Base-by-base conservation (phyloP, 1,140 invertebrate genomes). In the Trialeurodes vaporariorum region DNA sequence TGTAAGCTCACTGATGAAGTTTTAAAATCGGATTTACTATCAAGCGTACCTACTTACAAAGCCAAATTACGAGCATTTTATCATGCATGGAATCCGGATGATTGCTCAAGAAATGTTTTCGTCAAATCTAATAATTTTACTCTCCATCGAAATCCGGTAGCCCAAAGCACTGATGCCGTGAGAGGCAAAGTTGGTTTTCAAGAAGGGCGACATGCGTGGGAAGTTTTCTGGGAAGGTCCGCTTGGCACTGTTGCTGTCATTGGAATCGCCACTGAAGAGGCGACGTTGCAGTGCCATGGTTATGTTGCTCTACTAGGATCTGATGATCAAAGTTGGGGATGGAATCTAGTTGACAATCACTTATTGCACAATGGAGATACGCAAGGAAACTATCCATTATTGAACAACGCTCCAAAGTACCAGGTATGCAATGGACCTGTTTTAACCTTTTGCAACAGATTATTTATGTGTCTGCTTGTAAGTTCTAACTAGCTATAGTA, bases 191-290 rank as follows among this genome's bases (percentile, higher is more conserved):
- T 97, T 74, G 92, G 97, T 0, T 98, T 98, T 76, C 82, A 87
- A 70, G 86, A 88, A 76, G 97, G 96, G 5, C 84, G 96, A 71
- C 96, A 99, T 82, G 92, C 94, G 2, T 98, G 96, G 95, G 95
- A 98, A 82, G 90, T 99, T 0, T 94, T 96, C 77, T 99, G 96
- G 96, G 94, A 98, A 84, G 96, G 96, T 24, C 96, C 96, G 1
- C 79, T 99, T 40, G 96, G 94, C 1, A 97, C 94, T 21, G 94
- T 96, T 11, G 94, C 94, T 58, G 93, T 97, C 25, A 88, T 98
- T 73, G 94, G 96, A 34, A 90, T 99, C 72, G 93, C 95, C 26
- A 98, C 96, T 1, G 95, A 93, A 81, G 92, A 96, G 76, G 92
- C 95, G 23, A 85, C 91, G 26, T 79, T 98, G 62, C 86, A 91